Percentiles rank a stretch among this genome's conserved stretches.
These are phyloP conservation scores for Julus scanicus DNA, from an alignment of 2,888 invertebrate genomes.

Conservation along the genomic window DNA sequence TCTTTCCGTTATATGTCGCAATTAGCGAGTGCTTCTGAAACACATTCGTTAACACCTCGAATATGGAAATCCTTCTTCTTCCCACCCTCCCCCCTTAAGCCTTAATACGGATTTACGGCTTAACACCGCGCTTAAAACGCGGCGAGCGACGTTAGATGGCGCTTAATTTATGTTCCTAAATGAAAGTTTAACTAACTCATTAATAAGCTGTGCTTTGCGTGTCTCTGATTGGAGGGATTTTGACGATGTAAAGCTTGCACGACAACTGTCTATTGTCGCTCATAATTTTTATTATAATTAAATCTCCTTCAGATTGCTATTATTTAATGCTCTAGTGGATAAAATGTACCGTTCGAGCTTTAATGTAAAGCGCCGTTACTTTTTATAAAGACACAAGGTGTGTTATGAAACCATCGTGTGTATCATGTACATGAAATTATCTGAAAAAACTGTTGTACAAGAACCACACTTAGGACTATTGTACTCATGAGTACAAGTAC, in stretches of 20 bases:
- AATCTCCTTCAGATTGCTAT: neutral
- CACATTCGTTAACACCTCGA: conserved; percentile 22
- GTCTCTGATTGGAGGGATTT: conserved; percentile 1
- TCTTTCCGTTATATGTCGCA: conserved; percentile 6
- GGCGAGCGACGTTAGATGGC: conserved; percentile 1
- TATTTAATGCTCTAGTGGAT: too few species aligned
- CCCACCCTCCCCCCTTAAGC: neutral
- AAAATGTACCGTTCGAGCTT: too few species aligned
- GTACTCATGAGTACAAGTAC: too few species aligned
- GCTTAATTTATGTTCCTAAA: neutral
- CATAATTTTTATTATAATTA: conserved; percentile 25
- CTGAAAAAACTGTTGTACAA: too few species aligned
- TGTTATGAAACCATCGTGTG: too few species aligned
- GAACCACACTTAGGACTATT: too few species aligned
- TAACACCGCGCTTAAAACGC: conserved; percentile 16
- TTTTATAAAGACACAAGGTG: too few species aligned
- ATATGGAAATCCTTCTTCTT: neutral
- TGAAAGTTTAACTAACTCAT: conserved; percentile 1
- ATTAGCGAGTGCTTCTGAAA: conserved; percentile 18
- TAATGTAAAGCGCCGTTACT: too few species aligned
- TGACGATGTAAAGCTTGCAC: neutral
- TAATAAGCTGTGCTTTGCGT: neutral
- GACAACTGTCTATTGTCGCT: neutral
- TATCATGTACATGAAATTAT: too few species aligned
- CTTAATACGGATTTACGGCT: conserved; percentile 13